phyloP scores from a whole-genome alignment of 2,797 vertebrate species.

The Potorous gilbertii region DNA sequence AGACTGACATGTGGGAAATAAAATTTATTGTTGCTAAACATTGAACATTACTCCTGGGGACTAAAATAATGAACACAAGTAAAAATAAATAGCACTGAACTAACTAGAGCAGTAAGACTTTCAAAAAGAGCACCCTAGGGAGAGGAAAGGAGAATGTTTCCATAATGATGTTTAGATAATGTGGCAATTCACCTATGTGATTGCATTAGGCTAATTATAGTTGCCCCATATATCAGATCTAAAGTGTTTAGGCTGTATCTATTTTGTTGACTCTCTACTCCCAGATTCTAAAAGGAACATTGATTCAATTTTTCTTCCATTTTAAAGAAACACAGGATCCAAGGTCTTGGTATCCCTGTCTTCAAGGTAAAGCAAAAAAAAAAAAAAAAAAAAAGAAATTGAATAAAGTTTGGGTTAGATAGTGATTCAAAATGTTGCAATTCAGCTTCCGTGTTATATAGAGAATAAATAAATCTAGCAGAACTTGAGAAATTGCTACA shows the following conservation, averaged over 20 bases:
- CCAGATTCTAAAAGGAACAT: conserved; percentile 55
- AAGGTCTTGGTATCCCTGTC: conserved; percentile 47
- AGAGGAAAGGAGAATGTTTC: conserved; percentile 59
- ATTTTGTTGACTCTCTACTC: conserved; percentile 53
- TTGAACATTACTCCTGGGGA: conserved; percentile 68
- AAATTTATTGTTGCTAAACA: conserved; percentile 79
- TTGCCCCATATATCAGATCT: conserved; percentile 45
- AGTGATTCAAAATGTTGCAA: conserved; percentile 62
- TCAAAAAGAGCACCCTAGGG: conserved; percentile 45
- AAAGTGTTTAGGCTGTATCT: conserved; percentile 14
- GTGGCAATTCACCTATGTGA: conserved; percentile 39
- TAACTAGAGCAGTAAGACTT: conserved; percentile 72
- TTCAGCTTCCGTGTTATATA: conserved; percentile 52
- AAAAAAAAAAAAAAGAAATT: conserved; percentile 11
- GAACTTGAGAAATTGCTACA: conserved; percentile 54
- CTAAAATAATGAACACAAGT: conserved; percentile 69
- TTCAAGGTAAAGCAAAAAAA: conserved; percentile 54
- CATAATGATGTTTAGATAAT: conserved; percentile 22
- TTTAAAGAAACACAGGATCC: conserved; percentile 42
- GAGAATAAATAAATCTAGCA: conserved; percentile 65
- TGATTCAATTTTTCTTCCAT: conserved; percentile 27
- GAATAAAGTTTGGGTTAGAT: conserved; percentile 57
- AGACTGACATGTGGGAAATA: conserved; percentile 76
- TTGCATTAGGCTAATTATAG: conserved; percentile 44
- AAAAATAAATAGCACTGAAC: conserved; percentile 74